Percentiles rank a stretch among this genome's conserved stretches.
phyloP scores from a whole-genome alignment of 2,888 invertebrate species.

The Hipparchia semele region DNA sequence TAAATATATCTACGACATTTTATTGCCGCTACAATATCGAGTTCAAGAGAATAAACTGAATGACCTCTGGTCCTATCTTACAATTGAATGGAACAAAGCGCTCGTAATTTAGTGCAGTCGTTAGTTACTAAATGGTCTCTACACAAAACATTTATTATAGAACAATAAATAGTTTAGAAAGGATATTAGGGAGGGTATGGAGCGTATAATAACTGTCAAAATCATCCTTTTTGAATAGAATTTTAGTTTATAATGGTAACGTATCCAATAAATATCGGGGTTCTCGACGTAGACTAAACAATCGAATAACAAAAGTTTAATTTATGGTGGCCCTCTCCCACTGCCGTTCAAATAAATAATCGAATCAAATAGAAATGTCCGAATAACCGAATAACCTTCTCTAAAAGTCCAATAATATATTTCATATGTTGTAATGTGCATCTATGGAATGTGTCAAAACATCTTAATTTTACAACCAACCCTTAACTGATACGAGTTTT shows the following conservation, averaged over 20 bases:
- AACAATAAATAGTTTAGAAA: conserved; percentile 14
- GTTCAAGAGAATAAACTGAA: background rate
- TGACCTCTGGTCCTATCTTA: conserved; percentile 10
- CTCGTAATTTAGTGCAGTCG: conserved; percentile 18
- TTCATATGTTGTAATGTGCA: background rate
- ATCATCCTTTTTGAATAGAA: conserved; percentile 24
- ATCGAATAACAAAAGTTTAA: conserved; percentile 41
- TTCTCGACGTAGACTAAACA: conserved; percentile 35
- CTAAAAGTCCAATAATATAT: background rate
- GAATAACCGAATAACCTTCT: background rate
- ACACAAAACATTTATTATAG: conserved; percentile 15
- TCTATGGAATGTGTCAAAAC: background rate
- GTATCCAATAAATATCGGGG: conserved; percentile 32
- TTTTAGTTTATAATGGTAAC: conserved; percentile 38
- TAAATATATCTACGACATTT: background rate
- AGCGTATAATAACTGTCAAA: conserved; percentile 25
- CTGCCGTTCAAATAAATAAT: conserved; percentile 12
- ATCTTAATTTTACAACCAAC: background rate
- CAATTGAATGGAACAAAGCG: conserved; percentile 14
- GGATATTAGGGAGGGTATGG: conserved; percentile 11
- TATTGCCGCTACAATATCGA: conserved; percentile 6
- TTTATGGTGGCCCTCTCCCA: conserved; percentile 37
- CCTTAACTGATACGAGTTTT: too few relatives aligned
- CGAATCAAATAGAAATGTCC: conserved; percentile 7
- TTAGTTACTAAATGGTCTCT: conserved; percentile 9